Evolutionary conservation across 2,888 invertebrate species (phyloP).

Genomic region (Sesamia inferens): DNA sequence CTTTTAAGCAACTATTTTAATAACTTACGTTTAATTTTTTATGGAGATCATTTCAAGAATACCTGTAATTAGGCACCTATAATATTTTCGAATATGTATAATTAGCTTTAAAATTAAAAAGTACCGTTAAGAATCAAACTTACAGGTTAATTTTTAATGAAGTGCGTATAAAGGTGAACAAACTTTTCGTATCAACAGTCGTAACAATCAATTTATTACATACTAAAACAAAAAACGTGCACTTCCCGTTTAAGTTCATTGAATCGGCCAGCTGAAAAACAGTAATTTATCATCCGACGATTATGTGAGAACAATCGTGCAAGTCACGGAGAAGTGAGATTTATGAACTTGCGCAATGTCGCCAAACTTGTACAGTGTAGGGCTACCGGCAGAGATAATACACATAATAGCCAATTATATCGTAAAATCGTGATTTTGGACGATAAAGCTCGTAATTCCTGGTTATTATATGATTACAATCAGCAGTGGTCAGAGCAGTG

Average conservation of each 20-base stretch:
- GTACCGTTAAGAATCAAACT: constrained; percentile 33
- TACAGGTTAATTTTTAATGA: constrained; percentile 46
- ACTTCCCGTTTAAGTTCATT: constrained; percentile 58
- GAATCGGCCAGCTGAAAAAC: constrained; percentile 60
- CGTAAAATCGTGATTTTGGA: constrained; percentile 53
- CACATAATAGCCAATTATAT: constrained; percentile 56
- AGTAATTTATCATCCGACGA: constrained; percentile 61
- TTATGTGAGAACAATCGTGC: constrained; percentile 64
- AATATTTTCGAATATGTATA: constrained; percentile 16
- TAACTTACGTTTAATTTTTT: constrained; percentile 5
- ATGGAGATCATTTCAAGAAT: not conserved
- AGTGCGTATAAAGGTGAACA: constrained; percentile 51
- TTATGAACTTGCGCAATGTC: constrained; percentile 55
- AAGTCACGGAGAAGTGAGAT: constrained; percentile 53
- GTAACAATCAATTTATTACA: constrained; percentile 59
- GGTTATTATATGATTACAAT: constrained; percentile 41
- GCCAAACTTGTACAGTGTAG: constrained; percentile 48
- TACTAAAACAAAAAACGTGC: constrained; percentile 46
- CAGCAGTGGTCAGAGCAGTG: constrained; percentile 15
- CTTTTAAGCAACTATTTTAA: constrained; percentile 15
- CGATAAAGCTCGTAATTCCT: constrained; percentile 48
- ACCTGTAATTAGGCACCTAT: not conserved
- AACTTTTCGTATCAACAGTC: constrained; percentile 35
- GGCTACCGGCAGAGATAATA: constrained; percentile 52
- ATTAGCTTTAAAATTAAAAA: constrained; percentile 20